Conservation (phyloP, 37 sponge, comb jelly and placozoan genomes). For the Diacarnus erythraeanus region DNA sequence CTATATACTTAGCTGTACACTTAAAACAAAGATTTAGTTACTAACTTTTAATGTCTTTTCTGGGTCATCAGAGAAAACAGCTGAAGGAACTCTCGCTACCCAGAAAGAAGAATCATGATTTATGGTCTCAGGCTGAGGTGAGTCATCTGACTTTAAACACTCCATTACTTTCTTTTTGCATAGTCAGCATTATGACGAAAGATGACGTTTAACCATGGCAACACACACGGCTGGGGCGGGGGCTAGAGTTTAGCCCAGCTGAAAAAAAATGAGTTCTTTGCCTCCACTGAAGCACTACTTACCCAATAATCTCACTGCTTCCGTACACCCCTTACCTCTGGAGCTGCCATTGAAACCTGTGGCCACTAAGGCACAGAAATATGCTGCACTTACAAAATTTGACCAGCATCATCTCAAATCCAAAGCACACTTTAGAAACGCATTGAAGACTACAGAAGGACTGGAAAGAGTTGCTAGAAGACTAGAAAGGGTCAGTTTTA, state of each 20-base stretch:
- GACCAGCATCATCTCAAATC: conserved; percentile 16
- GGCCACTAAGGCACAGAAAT: conserved; percentile 34
- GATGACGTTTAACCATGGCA: background rate
- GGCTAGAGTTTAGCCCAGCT: too few species aligned
- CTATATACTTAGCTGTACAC: background rate
- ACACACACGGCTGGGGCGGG: background rate
- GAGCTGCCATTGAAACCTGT: conserved; percentile 3
- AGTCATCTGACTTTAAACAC: background rate
- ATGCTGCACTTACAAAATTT: conserved; percentile 5
- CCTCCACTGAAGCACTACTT: too few species aligned
- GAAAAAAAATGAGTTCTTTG: background rate
- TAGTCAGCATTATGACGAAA: background rate
- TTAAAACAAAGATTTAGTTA: background rate
- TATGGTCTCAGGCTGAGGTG: background rate
- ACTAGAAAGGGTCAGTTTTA: conserved; percentile 13
- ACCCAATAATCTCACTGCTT: background rate
- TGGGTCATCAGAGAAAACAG: conserved; percentile 33
- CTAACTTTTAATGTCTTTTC: conserved; percentile 28
- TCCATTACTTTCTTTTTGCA: background rate
- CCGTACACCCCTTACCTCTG: conserved; percentile 2
- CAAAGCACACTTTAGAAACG: conserved; percentile 32
- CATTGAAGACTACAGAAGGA: conserved; percentile 23
- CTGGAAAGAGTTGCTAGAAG: conserved; percentile 11
- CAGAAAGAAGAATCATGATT: conserved; percentile 20
- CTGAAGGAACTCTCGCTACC: conserved; percentile 44